These are phyloP conservation scores for Tenualosa thibaudeaui DNA, from an alignment of 2,797 vertebrate species.

Conservation along the genomic window DNA sequence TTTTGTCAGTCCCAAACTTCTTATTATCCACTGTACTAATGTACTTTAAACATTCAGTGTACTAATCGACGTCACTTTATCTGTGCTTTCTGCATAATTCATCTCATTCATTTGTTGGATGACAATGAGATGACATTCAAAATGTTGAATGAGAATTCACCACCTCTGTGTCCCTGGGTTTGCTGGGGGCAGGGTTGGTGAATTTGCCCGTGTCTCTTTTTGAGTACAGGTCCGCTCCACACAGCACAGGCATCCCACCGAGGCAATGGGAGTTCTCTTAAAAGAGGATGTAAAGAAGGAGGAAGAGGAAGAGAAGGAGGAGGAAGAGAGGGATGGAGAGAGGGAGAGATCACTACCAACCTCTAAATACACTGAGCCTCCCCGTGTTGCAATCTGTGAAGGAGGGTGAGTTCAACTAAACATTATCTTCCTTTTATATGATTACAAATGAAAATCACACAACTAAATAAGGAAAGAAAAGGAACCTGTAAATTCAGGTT, in stretches of 20 bases:
- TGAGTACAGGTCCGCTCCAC: constrained; percentile 82
- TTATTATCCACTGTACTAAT: no score
- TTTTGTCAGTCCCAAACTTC: not conserved
- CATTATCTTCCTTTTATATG: constrained; percentile 10
- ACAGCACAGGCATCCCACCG: constrained; percentile 74
- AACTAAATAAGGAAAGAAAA: no score
- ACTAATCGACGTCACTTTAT: not conserved
- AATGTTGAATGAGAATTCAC: constrained; percentile 65
- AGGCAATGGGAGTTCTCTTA: constrained; percentile 72
- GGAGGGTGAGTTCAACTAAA: constrained; percentile 77
- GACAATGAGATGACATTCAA: constrained; percentile 29
- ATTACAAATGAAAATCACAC: not conserved
- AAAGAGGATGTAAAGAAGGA: constrained; percentile 65
- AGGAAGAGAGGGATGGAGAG: constrained; percentile 43
- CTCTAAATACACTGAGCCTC: constrained; percentile 77
- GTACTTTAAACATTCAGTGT: not conserved
- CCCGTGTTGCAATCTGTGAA: constrained; percentile 82
- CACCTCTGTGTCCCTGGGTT: constrained; percentile 71
- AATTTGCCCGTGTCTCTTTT: constrained; percentile 72
- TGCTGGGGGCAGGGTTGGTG: constrained; percentile 71
- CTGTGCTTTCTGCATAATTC: constrained; percentile 6
- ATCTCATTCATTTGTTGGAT: constrained; percentile 17
- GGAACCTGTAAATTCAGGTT: no score
- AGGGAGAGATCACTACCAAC: constrained; percentile 69
- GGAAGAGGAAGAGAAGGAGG: constrained; percentile 63